Percentiles rank a stretch among this genome's conserved stretches.
These are phyloP conservation scores for Nesoenas mayeri DNA, from an alignment of 2,113 vertebrate genomes.

Conservation along the genomic window DNA sequence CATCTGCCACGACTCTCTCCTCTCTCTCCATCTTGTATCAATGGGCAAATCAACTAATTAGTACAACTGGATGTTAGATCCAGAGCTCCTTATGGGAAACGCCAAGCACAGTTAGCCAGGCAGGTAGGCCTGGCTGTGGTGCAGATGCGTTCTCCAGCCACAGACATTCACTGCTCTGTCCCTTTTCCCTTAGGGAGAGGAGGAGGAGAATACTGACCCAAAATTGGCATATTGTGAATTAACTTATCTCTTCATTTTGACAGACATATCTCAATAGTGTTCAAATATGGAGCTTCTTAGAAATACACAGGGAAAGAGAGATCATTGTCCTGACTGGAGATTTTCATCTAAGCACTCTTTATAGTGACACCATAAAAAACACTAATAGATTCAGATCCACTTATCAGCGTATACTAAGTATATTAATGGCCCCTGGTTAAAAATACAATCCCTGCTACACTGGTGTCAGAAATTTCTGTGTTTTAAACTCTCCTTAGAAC, in stretches of 20 bases:
- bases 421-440: neutral
- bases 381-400: neutral
- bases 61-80: neutral
- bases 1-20: neutral
- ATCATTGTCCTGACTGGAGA: neutral
- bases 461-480: neutral
- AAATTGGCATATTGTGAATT: neutral
- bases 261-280: neutral
- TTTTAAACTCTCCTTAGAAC: neutral
- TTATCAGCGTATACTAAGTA: neutral
- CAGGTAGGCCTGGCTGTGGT: neutral
- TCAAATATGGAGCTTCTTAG: neutral
- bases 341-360: neutral
- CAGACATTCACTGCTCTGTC: neutral
- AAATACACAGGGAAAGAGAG: neutral
- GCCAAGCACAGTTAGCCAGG: neutral
- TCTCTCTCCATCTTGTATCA: neutral
- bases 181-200: neutral
- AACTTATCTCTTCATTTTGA: neutral
- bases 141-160: neutral
- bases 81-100: neutral
- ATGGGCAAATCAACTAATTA: neutral
- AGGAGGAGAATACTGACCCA: neutral
- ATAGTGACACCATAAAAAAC: neutral
- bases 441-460: neutral